Evolutionary conservation across 37 sponge, comb jelly and placozoan species (phyloP).

Genomic region (Axinella damicornis): DNA sequence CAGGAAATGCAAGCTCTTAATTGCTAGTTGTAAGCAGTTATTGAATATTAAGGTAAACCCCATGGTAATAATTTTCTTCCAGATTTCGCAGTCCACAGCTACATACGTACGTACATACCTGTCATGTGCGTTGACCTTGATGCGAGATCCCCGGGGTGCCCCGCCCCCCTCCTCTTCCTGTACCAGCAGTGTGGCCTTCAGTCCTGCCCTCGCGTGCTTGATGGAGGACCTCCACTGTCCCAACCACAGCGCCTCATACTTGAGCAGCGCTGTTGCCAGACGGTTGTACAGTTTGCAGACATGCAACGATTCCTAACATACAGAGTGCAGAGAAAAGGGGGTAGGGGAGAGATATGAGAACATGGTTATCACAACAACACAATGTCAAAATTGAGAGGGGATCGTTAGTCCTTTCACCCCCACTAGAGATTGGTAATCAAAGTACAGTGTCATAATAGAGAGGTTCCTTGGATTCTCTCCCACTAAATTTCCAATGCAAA

Average conservation of each 20-base stretch:
- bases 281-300: conserved; percentile 85
- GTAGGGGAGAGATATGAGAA: background rate
- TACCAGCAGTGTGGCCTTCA: conserved; percentile 40
- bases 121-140: conserved; percentile 21
- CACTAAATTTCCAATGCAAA: too few species aligned
- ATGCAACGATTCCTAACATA: conserved; percentile 63
- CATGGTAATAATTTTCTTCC: too few species aligned
- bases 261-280: conserved; percentile 78
- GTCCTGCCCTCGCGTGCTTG: conserved; percentile 11
- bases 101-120: too few species aligned
- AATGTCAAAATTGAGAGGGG: too few species aligned
- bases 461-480: too few species aligned
- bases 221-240: conserved; percentile 60
- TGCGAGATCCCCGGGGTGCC: background rate
- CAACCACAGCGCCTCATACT: conserved; percentile 81
- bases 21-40: too few species aligned
- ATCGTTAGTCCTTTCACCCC: too few species aligned
- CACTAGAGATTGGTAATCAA: too few species aligned
- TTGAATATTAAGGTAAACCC: too few species aligned
- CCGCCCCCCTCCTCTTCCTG: background rate
- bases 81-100: too few species aligned
- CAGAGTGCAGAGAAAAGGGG: background rate
- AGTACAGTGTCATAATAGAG: too few species aligned
- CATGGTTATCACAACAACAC: too few species aligned
- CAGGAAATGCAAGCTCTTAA: background rate